These are phyloP conservation scores for Paratrypauchen microcephalus DNA, from an alignment of 2,797 vertebrate genomes.

Conservation along the genomic window DNA sequence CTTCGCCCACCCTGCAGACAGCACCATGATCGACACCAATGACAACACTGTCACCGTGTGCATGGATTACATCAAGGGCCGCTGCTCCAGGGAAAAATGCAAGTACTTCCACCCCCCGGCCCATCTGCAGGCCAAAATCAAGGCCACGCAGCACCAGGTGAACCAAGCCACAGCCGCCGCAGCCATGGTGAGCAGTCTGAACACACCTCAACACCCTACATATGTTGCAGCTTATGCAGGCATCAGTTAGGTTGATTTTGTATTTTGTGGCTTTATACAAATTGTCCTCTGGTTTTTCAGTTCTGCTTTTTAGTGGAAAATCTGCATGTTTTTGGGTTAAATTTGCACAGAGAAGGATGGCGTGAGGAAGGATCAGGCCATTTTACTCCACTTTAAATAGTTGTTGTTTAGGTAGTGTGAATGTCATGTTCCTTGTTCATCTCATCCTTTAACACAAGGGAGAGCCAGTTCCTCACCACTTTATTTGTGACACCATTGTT, in stretches of 20 bases:
- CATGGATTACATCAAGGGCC: conserved; percentile 99
- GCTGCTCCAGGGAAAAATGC: conserved; percentile 98
- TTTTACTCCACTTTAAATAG: conserved; percentile 14
- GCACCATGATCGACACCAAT: conserved; percentile 97
- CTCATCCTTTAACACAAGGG: conserved; percentile 46
- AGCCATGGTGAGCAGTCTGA: conserved; percentile 90
- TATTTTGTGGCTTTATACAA: conserved; percentile 35
- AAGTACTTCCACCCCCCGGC: conserved; percentile 98
- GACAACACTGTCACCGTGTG: conserved; percentile 98
- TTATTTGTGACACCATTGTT: conserved; percentile 62
- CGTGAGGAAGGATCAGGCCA: conserved; percentile 51
- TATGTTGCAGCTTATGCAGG: conserved; percentile 15
- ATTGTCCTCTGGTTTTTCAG: conserved; percentile 37
- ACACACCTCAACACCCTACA: conserved; percentile 25
- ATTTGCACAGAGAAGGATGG: conserved; percentile 38
- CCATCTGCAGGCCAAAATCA: conserved; percentile 99
- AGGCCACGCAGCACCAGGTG: conserved; percentile 99
- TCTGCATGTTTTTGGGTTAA: conserved; percentile 46
- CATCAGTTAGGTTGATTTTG: conserved; percentile 15
- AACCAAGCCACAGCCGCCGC: conserved; percentile 96
- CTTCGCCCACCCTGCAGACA: conserved; percentile 94
- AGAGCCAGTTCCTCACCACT: conserved; percentile 48
- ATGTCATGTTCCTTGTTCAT: conserved; percentile 57
- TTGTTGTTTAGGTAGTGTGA: conserved; percentile 16
- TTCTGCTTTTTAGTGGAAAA: conserved; percentile 49